Evolutionary conservation across 2,113 vertebrate species (phyloP), one percentile per base, ranked within the genome.

Genomic region (Calidris pygmaea): DNA sequence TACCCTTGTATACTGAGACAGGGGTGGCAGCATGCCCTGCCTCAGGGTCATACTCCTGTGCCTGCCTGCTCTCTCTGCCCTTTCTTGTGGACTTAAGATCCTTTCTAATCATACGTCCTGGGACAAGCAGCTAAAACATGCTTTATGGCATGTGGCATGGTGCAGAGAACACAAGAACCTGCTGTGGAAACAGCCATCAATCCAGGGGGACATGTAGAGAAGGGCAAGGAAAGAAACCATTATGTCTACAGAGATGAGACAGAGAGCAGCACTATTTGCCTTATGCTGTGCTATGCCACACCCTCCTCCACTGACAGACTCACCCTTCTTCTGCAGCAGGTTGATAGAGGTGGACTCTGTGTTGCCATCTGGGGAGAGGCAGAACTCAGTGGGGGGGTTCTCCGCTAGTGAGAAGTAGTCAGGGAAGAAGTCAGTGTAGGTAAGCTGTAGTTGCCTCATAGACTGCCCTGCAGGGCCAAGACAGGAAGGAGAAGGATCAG

Each of bases 311-410:
- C 1, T 56, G 1, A 35, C 55, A 56, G 14, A 90, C 93, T 97
- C 48, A 99, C 99, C 99, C 97, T 98, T 99, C 96, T 99, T 99
- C 98, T 99, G 99, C 48, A 98, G 93, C 85, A 99, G 93, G 90
- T 99, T 99, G 0, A 99, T 98, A 72, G 99, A 99, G 94, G 99
- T 96, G 62, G 98, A 98, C 76, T 98, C 98, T 1, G 98, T 97
- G 92, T 94, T 98, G 53, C 98, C 98, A 30, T 99, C 99, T 2
- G 99, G 99, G 12, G 99, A 99, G 24, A 99, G 98, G 92, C 99
- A 99, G 97, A 99, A 99, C 97, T 99, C 99, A 48, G 99, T 99
- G 0, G 99, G 99, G 2, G 99, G 99, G 45, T 98, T 99, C 97
- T 99, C 99, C 0, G 98, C 98, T 97, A 99, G 95, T 4, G 99